These are phyloP conservation scores for Scomber japonicus DNA, from an alignment of 2,113 vertebrate genomes.

Conservation along the genomic window DNA sequence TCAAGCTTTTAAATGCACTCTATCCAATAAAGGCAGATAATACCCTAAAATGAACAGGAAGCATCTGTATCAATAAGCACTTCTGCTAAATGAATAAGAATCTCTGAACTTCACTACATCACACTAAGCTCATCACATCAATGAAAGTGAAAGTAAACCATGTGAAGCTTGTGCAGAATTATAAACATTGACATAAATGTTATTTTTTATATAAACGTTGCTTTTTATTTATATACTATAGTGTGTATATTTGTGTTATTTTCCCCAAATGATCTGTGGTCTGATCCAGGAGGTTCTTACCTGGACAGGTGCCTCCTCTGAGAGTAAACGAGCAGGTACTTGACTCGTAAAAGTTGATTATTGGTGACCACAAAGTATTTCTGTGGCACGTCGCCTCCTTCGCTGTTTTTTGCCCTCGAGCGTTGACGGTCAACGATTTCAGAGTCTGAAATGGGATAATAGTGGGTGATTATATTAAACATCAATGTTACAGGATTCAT, in stretches of 20 bases:
- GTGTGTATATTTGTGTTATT: not conserved
- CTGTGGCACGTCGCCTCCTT: conserved; percentile 95
- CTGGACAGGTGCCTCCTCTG: conserved; percentile 89
- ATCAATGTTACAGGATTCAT: not conserved
- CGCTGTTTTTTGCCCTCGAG: conserved; percentile 93
- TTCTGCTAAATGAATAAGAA: no score
- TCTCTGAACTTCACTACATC: not conserved
- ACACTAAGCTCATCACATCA: not conserved
- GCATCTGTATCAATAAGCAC: no score
- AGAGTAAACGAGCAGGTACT: conserved; percentile 95
- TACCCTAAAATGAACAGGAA: no score
- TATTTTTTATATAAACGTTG: no score
- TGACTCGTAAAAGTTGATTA: conserved; percentile 95
- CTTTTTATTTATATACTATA: not conserved
- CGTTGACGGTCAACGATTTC: conserved; percentile 91
- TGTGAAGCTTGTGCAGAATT: no score
- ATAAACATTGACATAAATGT: no score
- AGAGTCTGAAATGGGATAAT: conserved; percentile 86
- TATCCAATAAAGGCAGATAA: no score
- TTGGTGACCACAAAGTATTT: conserved; percentile 99
- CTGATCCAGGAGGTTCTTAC: conserved; percentile 77
- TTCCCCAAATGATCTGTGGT: not conserved
- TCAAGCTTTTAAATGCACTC: no score
- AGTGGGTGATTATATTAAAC: not conserved
- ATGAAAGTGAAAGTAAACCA: no score